Conservation (phyloP, 2,888 invertebrate genomes). For the Micoletzkya japonica region DNA sequence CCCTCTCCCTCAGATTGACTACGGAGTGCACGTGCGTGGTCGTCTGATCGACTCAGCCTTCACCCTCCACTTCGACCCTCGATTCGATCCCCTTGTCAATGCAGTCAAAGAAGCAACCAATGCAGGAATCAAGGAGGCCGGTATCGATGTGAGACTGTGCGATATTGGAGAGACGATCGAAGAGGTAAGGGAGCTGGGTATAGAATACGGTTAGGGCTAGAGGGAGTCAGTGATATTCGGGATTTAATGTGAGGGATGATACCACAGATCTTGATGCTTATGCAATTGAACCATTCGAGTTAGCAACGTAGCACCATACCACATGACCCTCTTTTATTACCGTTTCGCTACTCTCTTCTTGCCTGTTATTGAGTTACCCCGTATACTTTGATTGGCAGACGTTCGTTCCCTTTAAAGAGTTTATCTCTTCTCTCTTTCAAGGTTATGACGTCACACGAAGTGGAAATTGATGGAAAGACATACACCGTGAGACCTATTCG, state of each 20-base stretch:
- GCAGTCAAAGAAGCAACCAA: constrained; percentile 98
- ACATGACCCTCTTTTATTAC: too few relatives aligned
- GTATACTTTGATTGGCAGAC: too few relatives aligned
- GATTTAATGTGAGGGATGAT: too few relatives aligned
- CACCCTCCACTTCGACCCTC: constrained; percentile 92
- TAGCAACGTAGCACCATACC: too few relatives aligned
- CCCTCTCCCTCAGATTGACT: constrained; percentile 50
- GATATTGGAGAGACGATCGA: constrained; percentile 94
- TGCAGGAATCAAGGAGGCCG: constrained; percentile 90
- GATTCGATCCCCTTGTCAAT: constrained; percentile 88
- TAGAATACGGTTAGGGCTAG: too few relatives aligned
- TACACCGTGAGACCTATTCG: constrained; percentile 92
- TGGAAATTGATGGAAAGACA: constrained; percentile 92
- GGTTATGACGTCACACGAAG: constrained; percentile 97
- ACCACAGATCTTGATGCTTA: too few relatives aligned
- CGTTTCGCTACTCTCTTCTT: too few relatives aligned
- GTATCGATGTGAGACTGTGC: constrained; percentile 94
- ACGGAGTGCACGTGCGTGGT: constrained; percentile 62
- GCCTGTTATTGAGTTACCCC: too few relatives aligned
- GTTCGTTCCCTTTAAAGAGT: too few relatives aligned
- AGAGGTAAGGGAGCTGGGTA: constrained; percentile 75
- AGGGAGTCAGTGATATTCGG: too few relatives aligned
- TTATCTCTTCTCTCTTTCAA: constrained; percentile 24
- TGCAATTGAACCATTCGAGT: not conserved
- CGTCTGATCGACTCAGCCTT: constrained; percentile 98